Evolutionary conservation across 1,140 invertebrate species (phyloP).

Genomic region (Chymomyza costata): DNA sequence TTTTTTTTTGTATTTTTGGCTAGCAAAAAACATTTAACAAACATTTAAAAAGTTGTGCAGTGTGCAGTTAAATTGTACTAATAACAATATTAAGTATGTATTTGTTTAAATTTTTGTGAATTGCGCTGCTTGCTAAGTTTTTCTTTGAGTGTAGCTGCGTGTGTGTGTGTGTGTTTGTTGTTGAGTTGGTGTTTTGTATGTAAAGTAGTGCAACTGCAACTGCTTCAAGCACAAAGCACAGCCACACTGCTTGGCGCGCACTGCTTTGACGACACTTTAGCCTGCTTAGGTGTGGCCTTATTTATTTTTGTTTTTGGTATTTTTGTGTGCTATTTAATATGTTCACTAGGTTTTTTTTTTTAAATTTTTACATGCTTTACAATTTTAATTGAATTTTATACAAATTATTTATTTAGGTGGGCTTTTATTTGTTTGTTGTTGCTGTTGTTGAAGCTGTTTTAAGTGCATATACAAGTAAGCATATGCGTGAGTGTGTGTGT

Average conservation of each 20-base stretch:
- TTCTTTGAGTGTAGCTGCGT: slow-evolving; percentile 6
- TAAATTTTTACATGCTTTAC: slow-evolving; percentile 44
- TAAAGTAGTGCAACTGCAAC: too few relatives aligned
- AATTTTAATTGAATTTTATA: slow-evolving; percentile 36
- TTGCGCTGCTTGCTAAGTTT: slow-evolving; percentile 22
- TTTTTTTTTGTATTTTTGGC: slow-evolving; percentile 16
- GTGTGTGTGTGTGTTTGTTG: slow-evolving; percentile 1
- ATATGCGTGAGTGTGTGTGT: slow-evolving; percentile 37
- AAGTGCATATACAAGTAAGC: slow-evolving; percentile 53
- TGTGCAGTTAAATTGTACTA: slow-evolving; percentile 72
- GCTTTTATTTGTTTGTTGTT: slow-evolving; percentile 68
- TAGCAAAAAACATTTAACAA: slow-evolving; percentile 61
- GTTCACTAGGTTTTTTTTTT: slow-evolving; percentile 39
- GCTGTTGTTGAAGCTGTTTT: slow-evolving; percentile 42
- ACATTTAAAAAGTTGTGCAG: slow-evolving; percentile 68
- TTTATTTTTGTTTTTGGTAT: slow-evolving; percentile 2
- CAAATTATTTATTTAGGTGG: slow-evolving; percentile 68
- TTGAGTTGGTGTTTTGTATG: too few relatives aligned
- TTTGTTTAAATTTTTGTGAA: slow-evolving; percentile 17
- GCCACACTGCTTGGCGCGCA: neutral
- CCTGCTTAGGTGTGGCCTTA: slow-evolving; percentile 28
- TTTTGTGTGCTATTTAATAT: neutral
- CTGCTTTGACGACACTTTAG: slow-evolving; percentile 2
- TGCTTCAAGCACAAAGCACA: too few relatives aligned
- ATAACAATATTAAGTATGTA: slow-evolving; percentile 41